A percentile compares a stretch with the other conserved stretches of the same genome.
Conservation (phyloP, 1,140 invertebrate genomes). For the Bilobella aurantiaca region DNA sequence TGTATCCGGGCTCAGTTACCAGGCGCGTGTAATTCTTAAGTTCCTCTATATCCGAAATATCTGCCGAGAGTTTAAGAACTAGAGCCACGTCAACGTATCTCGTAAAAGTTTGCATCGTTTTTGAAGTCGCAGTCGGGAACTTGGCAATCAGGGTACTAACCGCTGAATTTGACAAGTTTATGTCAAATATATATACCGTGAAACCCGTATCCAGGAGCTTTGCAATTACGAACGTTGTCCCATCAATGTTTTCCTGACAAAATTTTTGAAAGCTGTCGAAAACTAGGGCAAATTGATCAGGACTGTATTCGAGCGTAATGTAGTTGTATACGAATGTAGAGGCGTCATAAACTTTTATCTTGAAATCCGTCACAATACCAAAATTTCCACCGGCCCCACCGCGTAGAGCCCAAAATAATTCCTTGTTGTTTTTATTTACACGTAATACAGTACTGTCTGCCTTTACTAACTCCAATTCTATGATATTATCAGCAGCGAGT, state of each 20-base stretch:
- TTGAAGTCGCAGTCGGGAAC: no score
- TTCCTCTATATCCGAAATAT: neutral
- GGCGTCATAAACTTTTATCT: neutral
- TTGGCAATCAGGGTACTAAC: no score
- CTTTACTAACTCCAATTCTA: conserved; percentile 8
- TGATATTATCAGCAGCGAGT: neutral
- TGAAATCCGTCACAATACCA: conserved; percentile 6
- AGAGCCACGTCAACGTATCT: no score
- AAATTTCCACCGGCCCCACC: conserved; percentile 2
- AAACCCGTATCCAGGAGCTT: neutral
- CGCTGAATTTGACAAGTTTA: no score
- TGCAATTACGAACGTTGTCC: neutral
- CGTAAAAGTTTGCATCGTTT: no score
- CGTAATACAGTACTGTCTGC: neutral
- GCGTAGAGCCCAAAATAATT: conserved; percentile 11
- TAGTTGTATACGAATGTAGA: neutral
- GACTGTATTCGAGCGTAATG: neutral
- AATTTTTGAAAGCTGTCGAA: neutral
- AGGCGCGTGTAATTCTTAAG: neutral
- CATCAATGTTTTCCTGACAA: neutral
- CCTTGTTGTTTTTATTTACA: neutral
- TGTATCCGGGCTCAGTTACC: neutral
- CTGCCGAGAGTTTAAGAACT: neutral
- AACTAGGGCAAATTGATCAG: neutral
- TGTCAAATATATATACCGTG: neutral